These are phyloP conservation scores for Nomada ferruginata DNA, from an alignment of 2,888 invertebrate genomes.

Conservation along the genomic window DNA sequence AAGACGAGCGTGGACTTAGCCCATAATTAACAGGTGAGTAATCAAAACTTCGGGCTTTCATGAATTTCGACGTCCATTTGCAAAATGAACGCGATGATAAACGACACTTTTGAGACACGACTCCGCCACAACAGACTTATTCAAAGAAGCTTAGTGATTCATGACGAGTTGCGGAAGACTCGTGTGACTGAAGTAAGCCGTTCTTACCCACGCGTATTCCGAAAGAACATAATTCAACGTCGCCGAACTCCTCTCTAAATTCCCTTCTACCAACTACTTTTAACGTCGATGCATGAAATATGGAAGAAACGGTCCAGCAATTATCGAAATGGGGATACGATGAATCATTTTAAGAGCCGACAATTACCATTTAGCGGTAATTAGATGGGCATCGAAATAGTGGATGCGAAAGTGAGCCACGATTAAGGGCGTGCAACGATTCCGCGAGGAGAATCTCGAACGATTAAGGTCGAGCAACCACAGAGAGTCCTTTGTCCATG, in stretches of 20 bases:
- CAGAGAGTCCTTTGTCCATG: slow-evolving; percentile 51
- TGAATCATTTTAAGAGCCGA: slow-evolving; percentile 39
- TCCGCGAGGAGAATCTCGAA: slow-evolving; percentile 17
- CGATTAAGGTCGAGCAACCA: slow-evolving; percentile 15
- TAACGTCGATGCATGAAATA: not conserved
- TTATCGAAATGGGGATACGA: slow-evolving; percentile 26
- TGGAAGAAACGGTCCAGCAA: slow-evolving; percentile 16
- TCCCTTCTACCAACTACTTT: not conserved
- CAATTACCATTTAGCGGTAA: slow-evolving; percentile 52
- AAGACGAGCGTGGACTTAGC: not conserved
- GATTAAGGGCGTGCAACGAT: slow-evolving; percentile 53
- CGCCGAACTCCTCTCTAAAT: not conserved
- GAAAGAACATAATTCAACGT: slow-evolving; percentile 1
- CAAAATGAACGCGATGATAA: not conserved
- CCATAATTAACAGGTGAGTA: not conserved
- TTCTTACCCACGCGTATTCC: not conserved
- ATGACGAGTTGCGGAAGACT: not conserved
- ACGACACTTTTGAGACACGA: slow-evolving; percentile 9
- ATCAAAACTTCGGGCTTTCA: not conserved
- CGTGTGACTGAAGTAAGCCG: not conserved
- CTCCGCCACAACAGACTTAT: not conserved
- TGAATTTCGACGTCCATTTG: not conserved
- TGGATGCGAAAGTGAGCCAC: slow-evolving; percentile 52
- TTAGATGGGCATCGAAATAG: slow-evolving; percentile 55
- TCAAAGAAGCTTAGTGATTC: not conserved